Percentiles rank a stretch among this genome's conserved stretches.
Evolutionary conservation across 2,888 invertebrate genomes (phyloP).

Genomic region (Drosophila limbata): DNA sequence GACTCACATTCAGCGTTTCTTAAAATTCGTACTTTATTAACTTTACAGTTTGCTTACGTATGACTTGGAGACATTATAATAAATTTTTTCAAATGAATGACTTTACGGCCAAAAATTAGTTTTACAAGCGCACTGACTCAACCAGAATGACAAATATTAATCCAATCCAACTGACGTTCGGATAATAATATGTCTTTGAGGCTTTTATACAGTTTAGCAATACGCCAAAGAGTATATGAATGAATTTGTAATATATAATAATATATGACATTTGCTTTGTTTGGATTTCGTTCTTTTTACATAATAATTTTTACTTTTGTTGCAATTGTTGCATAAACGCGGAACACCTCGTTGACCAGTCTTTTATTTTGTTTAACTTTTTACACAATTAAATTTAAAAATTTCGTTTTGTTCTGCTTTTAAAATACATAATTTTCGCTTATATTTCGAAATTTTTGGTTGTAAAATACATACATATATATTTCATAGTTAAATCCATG

Average conservation of each 20-base stretch:
- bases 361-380: conserved; percentile 83
- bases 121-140: conserved; percentile 34
- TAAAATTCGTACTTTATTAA: conserved; percentile 82
- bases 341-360: conserved; percentile 86
- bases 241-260: conserved; percentile 30
- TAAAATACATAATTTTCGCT: conserved; percentile 57
- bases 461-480: conserved; percentile 65
- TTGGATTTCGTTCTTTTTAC: conserved; percentile 54
- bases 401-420: conserved; percentile 52
- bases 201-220: conserved; percentile 18
- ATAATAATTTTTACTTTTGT: conserved; percentile 59
- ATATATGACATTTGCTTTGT: conserved; percentile 36
- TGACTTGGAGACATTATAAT: conserved; percentile 52
- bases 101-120: conserved; percentile 39
- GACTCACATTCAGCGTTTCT: conserved; percentile 82
- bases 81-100: conserved; percentile 27
- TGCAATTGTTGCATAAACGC: conserved; percentile 84
- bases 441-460: conserved; percentile 43
- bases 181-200: conserved; percentile 10
- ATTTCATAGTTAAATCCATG: conserved; percentile 44
- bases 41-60: conserved; percentile 76
- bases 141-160: conserved; percentile 27
- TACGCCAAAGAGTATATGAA: conserved; percentile 24
- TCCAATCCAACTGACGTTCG: conserved; percentile 23
- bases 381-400: conserved; percentile 55